Evolutionary conservation across 2,113 vertebrate species (phyloP).

Genomic region (Phoxinus phoxinus): DNA sequence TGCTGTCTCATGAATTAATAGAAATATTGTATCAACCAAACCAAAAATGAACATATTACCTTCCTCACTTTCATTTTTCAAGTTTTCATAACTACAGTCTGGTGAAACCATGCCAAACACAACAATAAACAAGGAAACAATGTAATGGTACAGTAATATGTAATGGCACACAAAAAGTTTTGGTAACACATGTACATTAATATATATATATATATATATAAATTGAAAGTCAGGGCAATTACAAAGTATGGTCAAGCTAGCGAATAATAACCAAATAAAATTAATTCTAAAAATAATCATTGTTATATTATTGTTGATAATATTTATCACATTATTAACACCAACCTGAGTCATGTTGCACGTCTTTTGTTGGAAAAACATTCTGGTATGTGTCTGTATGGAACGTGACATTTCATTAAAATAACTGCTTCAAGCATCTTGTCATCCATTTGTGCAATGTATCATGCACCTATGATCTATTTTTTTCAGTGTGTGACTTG

Average conservation of each 20-base stretch:
- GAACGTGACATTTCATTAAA: background rate
- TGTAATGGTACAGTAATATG: no score
- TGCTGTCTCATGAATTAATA: background rate
- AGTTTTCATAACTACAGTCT: slow-evolving; percentile 54
- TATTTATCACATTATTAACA: background rate
- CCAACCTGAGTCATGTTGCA: slow-evolving; percentile 52
- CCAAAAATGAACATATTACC: background rate
- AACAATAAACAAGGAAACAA: background rate
- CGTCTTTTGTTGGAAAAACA: slow-evolving; percentile 19
- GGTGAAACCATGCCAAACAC: background rate
- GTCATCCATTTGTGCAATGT: background rate
- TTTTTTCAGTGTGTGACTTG: background rate
- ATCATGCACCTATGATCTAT: background rate
- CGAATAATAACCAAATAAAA: no score
- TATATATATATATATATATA: no score
- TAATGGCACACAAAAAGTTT: no score
- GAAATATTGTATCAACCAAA: background rate
- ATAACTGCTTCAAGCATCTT: background rate
- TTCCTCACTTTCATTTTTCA: background rate
- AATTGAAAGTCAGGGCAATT: no score
- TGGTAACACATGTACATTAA: no score
- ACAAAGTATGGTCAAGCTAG: no score
- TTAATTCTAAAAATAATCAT: no score
- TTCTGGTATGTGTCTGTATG: slow-evolving; percentile 43
- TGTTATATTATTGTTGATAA: background rate